Base-by-base conservation (phyloP, 2,113 vertebrate genomes). In the Myotis davidii region DNA sequence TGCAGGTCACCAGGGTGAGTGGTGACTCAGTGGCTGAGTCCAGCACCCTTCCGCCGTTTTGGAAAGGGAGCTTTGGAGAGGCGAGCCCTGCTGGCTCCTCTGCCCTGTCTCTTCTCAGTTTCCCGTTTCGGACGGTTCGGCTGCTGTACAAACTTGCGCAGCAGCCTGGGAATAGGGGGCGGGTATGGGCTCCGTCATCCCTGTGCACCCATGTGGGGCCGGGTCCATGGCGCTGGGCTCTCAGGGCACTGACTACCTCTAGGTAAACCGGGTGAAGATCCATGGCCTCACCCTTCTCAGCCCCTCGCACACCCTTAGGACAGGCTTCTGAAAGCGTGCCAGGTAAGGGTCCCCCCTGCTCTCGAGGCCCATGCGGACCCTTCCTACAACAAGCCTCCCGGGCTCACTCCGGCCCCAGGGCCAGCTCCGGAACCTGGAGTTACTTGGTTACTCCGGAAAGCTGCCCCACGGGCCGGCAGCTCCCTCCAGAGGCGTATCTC, bases 61-160 rank as follows among this genome's bases (percentile, higher is more conserved):
- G 94, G 96, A 90, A 93, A 97, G 79, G 54, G 56, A 50, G 73
- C 52, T 87, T 7, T 88, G 96, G 94, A 93, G 91, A 52, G 1
- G 54, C 61, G 96, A 84, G 96, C 95, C 94, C 95, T 5, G 27
- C 95, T 73, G 2, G 52, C 92, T 94, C 73, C 83, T 18, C 27
- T 52, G 86, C 3, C 78, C 94, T 95, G 78, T 94, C 89, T 39
- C 92, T 92, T 82, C 95, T 79, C 84, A 39, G 72, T 37, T 91
- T 77, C 77, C 90, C 79, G 6, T 93, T 78, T 65, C 67, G 82
- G 95, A 61, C 1, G 20, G 32, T 29, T 87, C 93, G 94, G 93
- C 96, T 78, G 64, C 70, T 21, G 67, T 3, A 25, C 32, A 27
- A 13, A 77, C 56, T 20, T 77, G 27, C 37, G 69, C 65, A 81